Conservation (phyloP, 2,888 invertebrate genomes). For the Auanema freiburgensis region DNA sequence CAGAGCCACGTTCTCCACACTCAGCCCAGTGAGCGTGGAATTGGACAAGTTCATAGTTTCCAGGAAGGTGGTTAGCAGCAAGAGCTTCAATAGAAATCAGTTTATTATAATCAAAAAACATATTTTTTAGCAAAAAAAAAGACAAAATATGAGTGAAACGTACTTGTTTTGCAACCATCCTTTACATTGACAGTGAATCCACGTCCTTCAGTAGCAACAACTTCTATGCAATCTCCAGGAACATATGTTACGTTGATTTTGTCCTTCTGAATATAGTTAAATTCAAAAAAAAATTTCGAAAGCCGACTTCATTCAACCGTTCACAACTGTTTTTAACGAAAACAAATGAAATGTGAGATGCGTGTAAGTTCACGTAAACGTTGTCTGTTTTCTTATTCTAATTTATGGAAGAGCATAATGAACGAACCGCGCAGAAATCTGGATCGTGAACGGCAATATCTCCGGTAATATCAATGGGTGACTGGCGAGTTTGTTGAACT, state of each 20-base stretch:
- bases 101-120: background rate
- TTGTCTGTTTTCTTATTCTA: too few species aligned
- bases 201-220: constrained; percentile 29
- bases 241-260: constrained; percentile 47
- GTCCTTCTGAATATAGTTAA: constrained; percentile 29
- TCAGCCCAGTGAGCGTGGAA: constrained; percentile 62
- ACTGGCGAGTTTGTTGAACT: constrained; percentile 6
- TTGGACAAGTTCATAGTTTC: constrained; percentile 50
- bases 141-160: constrained; percentile 13
- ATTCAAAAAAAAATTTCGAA: background rate
- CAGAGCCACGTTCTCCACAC: constrained; percentile 51
- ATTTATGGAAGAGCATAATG: too few species aligned
- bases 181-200: constrained; percentile 48
- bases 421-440: constrained; percentile 8
- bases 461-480: constrained; percentile 11
- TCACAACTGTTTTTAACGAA: background rate
- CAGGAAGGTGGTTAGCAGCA: constrained; percentile 32
- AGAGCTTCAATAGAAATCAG: constrained; percentile 26
- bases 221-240: constrained; percentile 42
- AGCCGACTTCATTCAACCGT: background rate
- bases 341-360: background rate
- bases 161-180: constrained; percentile 41
- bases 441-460: constrained; percentile 7
- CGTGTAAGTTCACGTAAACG: too few species aligned
- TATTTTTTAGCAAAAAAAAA: background rate